These are phyloP conservation scores for Microtus ochrogaster DNA, from an alignment of 2,113 vertebrate species.

Conservation along the genomic window DNA sequence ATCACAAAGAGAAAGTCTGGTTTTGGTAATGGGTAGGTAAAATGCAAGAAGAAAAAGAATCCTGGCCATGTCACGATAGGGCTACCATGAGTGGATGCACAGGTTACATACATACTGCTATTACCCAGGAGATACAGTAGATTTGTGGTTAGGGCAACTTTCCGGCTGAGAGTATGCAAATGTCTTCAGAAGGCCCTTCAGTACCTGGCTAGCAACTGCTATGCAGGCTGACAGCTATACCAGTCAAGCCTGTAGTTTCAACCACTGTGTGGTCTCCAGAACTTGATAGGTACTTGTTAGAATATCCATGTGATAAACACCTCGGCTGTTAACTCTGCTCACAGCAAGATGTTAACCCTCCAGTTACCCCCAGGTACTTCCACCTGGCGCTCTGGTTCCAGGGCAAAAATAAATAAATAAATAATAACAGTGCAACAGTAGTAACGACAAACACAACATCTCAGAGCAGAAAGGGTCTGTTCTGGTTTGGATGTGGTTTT, in stretches of 20 bases:
- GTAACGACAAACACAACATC: not conserved
- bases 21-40: not conserved
- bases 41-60: not conserved
- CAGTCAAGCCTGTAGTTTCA: not conserved
- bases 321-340: not conserved
- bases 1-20: not conserved
- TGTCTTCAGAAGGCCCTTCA: not conserved
- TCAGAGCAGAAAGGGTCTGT: not conserved
- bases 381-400: not conserved
- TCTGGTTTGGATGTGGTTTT: not conserved
- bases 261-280: not conserved
- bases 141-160: not conserved
- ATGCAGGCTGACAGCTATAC: no score
- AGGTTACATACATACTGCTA: not conserved
- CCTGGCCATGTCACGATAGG: not conserved
- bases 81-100: not conserved
- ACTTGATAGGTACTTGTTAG: not conserved
- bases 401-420: not conserved
- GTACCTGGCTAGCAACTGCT: not conserved
- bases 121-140: not conserved
- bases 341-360: not conserved
- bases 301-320: not conserved
- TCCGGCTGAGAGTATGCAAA: not conserved
- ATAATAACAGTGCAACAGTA: accelerated
- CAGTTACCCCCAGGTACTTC: not conserved